Evolutionary conservation across 2,113 vertebrate genomes (phyloP).

Genomic region (Steatornis caripensis): DNA sequence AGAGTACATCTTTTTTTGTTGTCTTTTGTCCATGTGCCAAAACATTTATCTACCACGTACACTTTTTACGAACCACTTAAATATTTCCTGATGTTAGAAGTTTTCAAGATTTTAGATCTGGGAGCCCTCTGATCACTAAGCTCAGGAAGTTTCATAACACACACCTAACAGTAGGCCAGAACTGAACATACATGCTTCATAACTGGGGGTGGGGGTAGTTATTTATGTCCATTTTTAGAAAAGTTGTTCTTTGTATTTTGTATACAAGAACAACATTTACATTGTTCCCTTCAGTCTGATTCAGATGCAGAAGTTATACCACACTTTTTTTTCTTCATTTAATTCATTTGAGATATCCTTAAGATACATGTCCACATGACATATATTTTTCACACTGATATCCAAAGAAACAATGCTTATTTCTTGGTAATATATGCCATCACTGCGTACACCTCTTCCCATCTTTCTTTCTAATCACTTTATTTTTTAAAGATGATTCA

Average conservation of each 20-base stretch:
- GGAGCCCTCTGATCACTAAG: background rate
- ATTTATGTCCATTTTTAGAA: background rate
- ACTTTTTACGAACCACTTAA: background rate
- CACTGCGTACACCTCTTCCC: background rate
- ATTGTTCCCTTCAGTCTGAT: background rate
- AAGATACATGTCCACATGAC: background rate
- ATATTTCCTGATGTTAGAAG: background rate
- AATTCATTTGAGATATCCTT: background rate
- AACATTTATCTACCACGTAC: fast-evolving
- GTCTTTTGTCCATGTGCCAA: background rate
- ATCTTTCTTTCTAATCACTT: background rate
- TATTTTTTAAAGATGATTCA: background rate
- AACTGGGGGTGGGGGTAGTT: fast-evolving
- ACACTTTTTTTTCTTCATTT: background rate
- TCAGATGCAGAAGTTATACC: background rate
- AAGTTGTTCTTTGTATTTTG: background rate
- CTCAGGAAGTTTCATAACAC: background rate
- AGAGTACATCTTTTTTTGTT: background rate
- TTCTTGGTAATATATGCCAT: background rate
- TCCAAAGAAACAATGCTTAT: background rate
- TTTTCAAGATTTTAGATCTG: background rate
- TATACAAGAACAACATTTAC: background rate
- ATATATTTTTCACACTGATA: background rate
- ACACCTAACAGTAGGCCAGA: background rate
- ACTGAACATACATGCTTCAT: background rate